Evolutionary conservation across 1,140 invertebrate genomes (phyloP).

Genomic region (Stenopsyche tienmushanensis): DNA sequence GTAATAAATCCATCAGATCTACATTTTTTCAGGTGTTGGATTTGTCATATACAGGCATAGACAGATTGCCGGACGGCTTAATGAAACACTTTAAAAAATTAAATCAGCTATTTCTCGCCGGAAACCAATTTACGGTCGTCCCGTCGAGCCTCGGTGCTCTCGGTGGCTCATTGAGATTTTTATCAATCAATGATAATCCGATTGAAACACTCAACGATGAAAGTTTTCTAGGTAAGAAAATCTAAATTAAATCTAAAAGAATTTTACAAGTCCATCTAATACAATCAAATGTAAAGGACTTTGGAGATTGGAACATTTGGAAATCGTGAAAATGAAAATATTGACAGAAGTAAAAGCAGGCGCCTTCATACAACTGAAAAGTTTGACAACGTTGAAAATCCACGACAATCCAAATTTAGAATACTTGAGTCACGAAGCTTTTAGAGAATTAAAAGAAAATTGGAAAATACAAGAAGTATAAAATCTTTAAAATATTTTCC

Average conservation of each 20-base stretch:
- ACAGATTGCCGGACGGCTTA: conserved; percentile 51
- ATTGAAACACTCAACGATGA: conserved; percentile 57
- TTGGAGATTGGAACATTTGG: conserved; percentile 55
- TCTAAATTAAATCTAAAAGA: background rate
- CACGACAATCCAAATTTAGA: conserved; percentile 53
- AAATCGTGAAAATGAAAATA: conserved; percentile 57
- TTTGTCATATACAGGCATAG: conserved; percentile 59
- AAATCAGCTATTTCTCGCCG: conserved; percentile 57
- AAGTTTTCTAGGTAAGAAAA: conserved; percentile 58
- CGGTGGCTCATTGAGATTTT: conserved; percentile 52
- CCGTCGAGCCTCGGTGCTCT: conserved; percentile 56
- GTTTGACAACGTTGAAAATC: conserved; percentile 54
- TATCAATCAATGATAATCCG: conserved; percentile 60
- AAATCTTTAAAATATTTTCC: conserved; percentile 8
- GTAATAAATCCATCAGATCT: conserved; percentile 4
- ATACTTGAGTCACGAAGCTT: conserved; percentile 57
- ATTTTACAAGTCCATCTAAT: background rate
- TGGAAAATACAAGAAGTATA: conserved; percentile 57
- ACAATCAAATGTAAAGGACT: conserved; percentile 46
- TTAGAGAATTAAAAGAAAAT: conserved; percentile 52
- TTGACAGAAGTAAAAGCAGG: conserved; percentile 56
- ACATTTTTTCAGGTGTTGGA: conserved; percentile 54
- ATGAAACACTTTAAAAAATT: conserved; percentile 53
- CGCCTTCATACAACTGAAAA: conserved; percentile 55
- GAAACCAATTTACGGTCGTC: conserved; percentile 58